A percentile compares a stretch with the other conserved stretches of the same genome.
These are phyloP conservation scores for Nicator chloris DNA, from an alignment of 2,113 vertebrate species.

Conservation along the genomic window DNA sequence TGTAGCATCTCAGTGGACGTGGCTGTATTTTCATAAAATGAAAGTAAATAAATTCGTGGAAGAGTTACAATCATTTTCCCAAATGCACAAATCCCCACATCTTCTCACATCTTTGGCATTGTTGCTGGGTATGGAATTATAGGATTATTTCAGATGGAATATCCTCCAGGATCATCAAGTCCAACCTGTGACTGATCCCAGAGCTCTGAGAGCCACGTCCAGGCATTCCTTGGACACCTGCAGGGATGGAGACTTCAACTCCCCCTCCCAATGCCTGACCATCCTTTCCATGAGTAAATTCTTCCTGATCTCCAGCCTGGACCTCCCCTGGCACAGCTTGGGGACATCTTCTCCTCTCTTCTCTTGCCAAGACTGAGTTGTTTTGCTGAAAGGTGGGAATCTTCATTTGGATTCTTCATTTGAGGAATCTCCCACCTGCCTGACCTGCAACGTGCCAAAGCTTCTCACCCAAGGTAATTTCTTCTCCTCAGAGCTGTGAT, in stretches of 20 bases:
- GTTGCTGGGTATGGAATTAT: background rate
- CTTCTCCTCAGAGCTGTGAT: background rate
- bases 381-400: background rate
- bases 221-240: background rate
- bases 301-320: background rate
- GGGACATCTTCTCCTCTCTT: background rate
- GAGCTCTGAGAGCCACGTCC: background rate
- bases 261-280: background rate
- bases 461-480: background rate
- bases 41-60: background rate
- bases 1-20: background rate
- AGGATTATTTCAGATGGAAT: background rate
- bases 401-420: too few relatives aligned
- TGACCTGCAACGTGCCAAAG: background rate
- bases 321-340: background rate
- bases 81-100: background rate
- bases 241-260: background rate
- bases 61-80: background rate
- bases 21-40: background rate
- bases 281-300: background rate
- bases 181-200: background rate
- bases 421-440: background rate
- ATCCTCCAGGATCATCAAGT: background rate
- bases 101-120: background rate
- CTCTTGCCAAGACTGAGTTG: rapidly evolving